These are phyloP conservation scores for Myiotriccus ornatus DNA, from an alignment of 2,797 vertebrate species.

Conservation along the genomic window DNA sequence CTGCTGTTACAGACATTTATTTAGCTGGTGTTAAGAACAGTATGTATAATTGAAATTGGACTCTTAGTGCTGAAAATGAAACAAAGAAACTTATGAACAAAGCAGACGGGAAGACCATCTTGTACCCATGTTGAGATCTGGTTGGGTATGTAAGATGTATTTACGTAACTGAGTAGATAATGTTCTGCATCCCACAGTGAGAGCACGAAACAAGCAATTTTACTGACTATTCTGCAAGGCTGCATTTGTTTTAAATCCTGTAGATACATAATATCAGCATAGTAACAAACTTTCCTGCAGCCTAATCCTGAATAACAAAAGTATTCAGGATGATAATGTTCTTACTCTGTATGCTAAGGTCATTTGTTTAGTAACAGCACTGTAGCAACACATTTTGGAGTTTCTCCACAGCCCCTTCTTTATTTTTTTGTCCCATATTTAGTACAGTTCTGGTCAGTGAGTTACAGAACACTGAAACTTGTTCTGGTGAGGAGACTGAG, in stretches of 20 bases:
- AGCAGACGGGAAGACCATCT: neutral
- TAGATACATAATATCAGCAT: neutral
- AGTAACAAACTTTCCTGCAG: neutral
- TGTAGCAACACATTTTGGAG: neutral
- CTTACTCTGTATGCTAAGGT: neutral
- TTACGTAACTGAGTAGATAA: neutral
- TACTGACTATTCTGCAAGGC: neutral
- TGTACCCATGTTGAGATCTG: neutral
- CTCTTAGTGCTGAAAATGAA: neutral
- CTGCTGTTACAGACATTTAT: neutral
- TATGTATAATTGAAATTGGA: neutral
- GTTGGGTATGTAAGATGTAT: neutral
- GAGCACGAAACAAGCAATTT: neutral
- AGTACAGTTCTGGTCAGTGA: neutral
- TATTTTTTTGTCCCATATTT: neutral
- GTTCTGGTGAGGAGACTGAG: neutral
- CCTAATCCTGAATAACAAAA: neutral
- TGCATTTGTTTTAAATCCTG: neutral
- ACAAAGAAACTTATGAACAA: neutral
- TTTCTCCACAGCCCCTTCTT: neutral
- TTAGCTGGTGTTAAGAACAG: neutral
- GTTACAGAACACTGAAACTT: neutral
- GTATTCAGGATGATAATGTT: neutral
- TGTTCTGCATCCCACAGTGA: neutral
- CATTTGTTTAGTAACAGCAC: neutral